These are phyloP conservation scores for Stenoptilia bipunctidactyla DNA, from an alignment of 2,888 invertebrate species.

Conservation along the genomic window DNA sequence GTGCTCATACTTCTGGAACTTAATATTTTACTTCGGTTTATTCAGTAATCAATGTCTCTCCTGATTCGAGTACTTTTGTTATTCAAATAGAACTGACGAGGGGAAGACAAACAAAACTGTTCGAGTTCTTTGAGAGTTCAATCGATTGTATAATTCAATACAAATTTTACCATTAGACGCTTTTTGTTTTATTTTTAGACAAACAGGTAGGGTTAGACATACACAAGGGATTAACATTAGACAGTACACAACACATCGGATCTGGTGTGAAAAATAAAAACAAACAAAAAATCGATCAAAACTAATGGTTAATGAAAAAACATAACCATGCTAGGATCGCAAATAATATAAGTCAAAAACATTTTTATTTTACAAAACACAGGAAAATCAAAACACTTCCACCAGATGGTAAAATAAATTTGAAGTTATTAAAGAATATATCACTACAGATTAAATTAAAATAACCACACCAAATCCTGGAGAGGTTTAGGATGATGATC, in stretches of 20 bases:
- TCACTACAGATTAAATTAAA: constrained; percentile 46
- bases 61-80: constrained; percentile 48
- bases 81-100: constrained; percentile 32
- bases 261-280: constrained; percentile 68
- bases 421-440: constrained; percentile 41
- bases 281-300: constrained; percentile 32
- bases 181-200: constrained; percentile 57
- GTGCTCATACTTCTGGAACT: neutral
- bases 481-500: constrained; percentile 65
- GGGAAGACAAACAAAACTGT: constrained; percentile 65
- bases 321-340: constrained; percentile 63
- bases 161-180: constrained; percentile 42
- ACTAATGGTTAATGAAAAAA: constrained; percentile 39
- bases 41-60: constrained; percentile 30
- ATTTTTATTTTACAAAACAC: constrained; percentile 51
- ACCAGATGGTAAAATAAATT: constrained; percentile 64
- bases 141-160: constrained; percentile 37
- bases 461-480: constrained; percentile 71
- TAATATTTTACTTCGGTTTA: neutral
- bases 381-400: constrained; percentile 72
- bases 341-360: constrained; percentile 45
- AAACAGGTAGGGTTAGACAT: constrained; percentile 80
- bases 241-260: constrained; percentile 86
- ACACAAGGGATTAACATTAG: constrained; percentile 92
- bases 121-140: constrained; percentile 55